These are phyloP conservation scores for Ataeniobius toweri DNA, from an alignment of 2,797 vertebrate genomes.

Conservation along the genomic window DNA sequence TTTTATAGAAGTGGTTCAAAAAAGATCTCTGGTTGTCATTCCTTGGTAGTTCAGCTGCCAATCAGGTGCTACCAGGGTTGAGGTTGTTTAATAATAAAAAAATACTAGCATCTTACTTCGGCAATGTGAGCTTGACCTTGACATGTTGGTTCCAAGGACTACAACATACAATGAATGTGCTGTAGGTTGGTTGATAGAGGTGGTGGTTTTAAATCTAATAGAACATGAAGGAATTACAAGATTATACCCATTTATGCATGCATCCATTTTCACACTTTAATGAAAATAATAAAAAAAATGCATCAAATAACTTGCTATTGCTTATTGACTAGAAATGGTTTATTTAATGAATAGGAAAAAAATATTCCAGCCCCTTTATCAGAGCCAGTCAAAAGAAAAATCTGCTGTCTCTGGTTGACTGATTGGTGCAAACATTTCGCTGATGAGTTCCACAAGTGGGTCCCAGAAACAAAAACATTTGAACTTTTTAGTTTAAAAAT, in stretches of 20 bases:
- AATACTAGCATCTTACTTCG: not conserved
- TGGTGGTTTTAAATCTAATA: not conserved
- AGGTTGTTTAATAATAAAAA: not conserved
- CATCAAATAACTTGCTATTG: not conserved
- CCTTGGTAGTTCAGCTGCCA: not conserved
- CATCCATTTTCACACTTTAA: too few species aligned
- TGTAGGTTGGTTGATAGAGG: not conserved
- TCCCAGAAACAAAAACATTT: not conserved
- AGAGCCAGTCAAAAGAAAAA: not conserved
- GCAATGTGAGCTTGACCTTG: not conserved
- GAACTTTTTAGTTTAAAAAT: not conserved
- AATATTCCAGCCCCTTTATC: not conserved
- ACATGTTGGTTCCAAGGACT: not conserved
- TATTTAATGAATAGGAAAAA: not conserved
- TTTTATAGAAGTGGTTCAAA: not conserved
- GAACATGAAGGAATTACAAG: not conserved
- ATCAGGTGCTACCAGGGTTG: not conserved
- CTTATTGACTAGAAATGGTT: not conserved
- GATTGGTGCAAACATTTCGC: not conserved
- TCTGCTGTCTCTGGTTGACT: not conserved
- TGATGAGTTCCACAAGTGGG: not conserved
- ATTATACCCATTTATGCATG: not conserved
- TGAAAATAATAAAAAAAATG: not conserved
- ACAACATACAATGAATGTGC: not conserved
- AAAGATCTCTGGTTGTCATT: not conserved